Base-by-base conservation (phyloP, 2,113 vertebrate species). In the Semnopithecus entellus region DNA sequence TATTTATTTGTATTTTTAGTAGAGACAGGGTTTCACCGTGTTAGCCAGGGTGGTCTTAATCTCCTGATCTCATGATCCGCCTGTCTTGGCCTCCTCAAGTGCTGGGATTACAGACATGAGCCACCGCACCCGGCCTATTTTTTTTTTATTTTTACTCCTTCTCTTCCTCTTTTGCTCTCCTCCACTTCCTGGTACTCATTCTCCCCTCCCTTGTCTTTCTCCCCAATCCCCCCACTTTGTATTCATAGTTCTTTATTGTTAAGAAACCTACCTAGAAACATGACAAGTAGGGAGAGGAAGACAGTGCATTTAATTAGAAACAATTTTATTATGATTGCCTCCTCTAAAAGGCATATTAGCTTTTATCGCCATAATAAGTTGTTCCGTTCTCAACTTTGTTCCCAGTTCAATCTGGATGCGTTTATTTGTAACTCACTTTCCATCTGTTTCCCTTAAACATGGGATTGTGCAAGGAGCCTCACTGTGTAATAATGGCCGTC, bases 301-400 rank as follows among this genome's bases (percentile, higher is more conserved):
- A 22, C 35, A 68, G 59, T 90, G 32, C 40, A 68, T 95, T 97
- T 94, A 70, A 92, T 88, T 95, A 92, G 92, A 59, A 97, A 73
- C 70, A 64, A 75, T 95, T 57, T 55, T 88, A 78, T 57, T 57
- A 52, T 50, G 25, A 55, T 25, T 72, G 38, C 76, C 61, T 82
- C 92, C 87, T 89, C 80, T 85, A 72, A 93, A 92, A 75, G 96
- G n/a, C 90, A 17, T 96, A 90, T 97, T 97, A 90, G 90, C 97
- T 95, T 95, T 96, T 84, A 95, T 88, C 66, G 75, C 86, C 11
- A 1, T 89, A 82, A 92, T 90, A 98, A 97, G 95, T 94, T 73
- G 64, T 96, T 95, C n/a, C 88, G 57, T 96, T 98, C 94, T 90
- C 94, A 95, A 91, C 96, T 97, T 40, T 92, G 93, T 97, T 96